Evolutionary conservation across 1,140 invertebrate species (phyloP), one percentile per base, ranked within the genome.

Genomic region (Drosophila takahashii): DNA sequence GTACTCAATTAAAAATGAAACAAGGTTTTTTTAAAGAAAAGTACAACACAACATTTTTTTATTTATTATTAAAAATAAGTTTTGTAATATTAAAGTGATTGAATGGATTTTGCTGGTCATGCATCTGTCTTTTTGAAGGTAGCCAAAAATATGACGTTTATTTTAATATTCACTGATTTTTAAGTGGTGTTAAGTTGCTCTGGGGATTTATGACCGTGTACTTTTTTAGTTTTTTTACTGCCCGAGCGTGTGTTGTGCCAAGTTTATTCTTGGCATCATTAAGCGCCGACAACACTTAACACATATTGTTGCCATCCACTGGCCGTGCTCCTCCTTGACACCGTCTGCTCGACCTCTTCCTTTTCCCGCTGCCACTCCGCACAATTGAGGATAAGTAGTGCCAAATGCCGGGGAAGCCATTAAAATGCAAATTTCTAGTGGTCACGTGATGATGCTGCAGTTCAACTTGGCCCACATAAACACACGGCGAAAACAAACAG

Each of bases 221-320:
- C 6, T 26, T 29, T 18, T 15, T 27, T 48, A 8, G 26, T 37
- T n/a, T 42, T 42, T 16, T 50, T 26, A 8, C 27, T 44, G 4
- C 16, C 26, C 29, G 6, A 42, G 26, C 36, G 66, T 45, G 11
- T 54, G 47, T 1, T 74, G 60, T 47, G 45, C 37, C 58, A 74
- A 73, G 83, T 84, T 89, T 89, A 89, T 89, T 89, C 84, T 89
- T 84, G 77, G 84, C 84, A 89, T 89, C 84, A 89, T 89, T 89
- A 89, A 89, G 67, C 84, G 52, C 53, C 57, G 79, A 79, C 80
- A 78, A 84, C 84, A 87, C 84, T 89, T 87, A 87, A 84, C 84
- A 87, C 61, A 86, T 80, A 78, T 86, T 79, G 62, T 56, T 80
- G 56, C 70, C 71, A 71, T 67, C 66, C 78, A 52, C 70, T 67